Conservation (phyloP, 92 coral and sea anemone species). For the Epizoanthus stellaris region DNA sequence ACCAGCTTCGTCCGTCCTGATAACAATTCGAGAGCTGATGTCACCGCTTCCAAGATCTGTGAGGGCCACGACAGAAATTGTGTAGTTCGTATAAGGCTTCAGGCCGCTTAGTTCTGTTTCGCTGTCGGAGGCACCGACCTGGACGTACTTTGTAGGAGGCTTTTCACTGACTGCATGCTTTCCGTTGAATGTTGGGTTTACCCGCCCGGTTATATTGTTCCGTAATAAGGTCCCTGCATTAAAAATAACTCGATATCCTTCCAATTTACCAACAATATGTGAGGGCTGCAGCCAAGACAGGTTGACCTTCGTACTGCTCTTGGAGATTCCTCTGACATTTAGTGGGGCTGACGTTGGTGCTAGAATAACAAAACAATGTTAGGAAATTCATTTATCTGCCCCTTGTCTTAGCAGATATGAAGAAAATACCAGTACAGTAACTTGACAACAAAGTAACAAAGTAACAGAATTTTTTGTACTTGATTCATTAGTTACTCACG, state of each 20-base stretch:
- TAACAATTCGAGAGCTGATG: neutral
- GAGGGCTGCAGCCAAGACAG: slow-evolving; percentile 11
- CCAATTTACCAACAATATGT: neutral
- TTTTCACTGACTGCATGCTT: too few species aligned
- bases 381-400: neutral
- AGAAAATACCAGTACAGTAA: too few species aligned
- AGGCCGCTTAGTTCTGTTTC: neutral
- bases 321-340: neutral
- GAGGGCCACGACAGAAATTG: neutral
- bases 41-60: neutral
- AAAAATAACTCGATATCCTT: neutral
- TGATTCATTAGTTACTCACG: neutral
- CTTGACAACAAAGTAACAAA: neutral
- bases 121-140: neutral
- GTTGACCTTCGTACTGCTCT: neutral
- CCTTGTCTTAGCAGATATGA: neutral
- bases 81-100: slow-evolving; percentile 5
- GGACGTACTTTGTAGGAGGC: neutral
- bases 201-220: neutral
- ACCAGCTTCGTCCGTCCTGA: slow-evolving; percentile 13
- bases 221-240: neutral
- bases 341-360: slow-evolving; percentile 3
- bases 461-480: neutral
- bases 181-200: neutral
- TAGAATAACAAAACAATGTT: neutral